phyloP scores from a whole-genome alignment of 2,797 vertebrate species.

The Melanotaenia boesemani region DNA sequence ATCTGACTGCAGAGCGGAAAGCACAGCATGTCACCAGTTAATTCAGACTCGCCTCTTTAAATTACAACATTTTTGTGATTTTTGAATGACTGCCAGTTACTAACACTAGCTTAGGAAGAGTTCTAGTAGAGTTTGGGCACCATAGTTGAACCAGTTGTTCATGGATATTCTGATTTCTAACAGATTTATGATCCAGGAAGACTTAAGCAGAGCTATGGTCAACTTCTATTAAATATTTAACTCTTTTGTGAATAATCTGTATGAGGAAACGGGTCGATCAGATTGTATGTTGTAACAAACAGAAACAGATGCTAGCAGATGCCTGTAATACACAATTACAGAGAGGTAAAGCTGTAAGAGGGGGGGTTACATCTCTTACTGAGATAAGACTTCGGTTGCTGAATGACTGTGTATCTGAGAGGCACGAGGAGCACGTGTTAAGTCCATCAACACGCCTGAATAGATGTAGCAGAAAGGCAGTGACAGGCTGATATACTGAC shows the following conservation, averaged over 20 bases:
- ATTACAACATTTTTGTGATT: too few relatives aligned
- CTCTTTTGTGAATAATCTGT: neutral
- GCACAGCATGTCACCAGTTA: too few relatives aligned
- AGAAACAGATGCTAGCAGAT: slow-evolving; percentile 17
- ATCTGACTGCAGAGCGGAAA: neutral
- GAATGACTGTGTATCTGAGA: slow-evolving; percentile 58
- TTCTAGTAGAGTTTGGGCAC: neutral
- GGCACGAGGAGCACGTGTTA: slow-evolving; percentile 32
- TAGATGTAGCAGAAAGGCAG: slow-evolving; percentile 39
- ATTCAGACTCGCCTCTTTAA: too few relatives aligned
- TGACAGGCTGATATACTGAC: slow-evolving; percentile 37
- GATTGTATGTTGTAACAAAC: slow-evolving; percentile 21
- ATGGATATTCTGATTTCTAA: neutral
- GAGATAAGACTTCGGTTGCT: slow-evolving; percentile 46
- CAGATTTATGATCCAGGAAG: slow-evolving; percentile 6
- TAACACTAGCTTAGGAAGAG: too few relatives aligned
- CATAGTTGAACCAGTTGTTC: slow-evolving; percentile 6
- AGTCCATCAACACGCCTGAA: slow-evolving; percentile 36
- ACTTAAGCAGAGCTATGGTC: slow-evolving; percentile 3
- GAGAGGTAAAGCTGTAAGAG: slow-evolving; percentile 21
- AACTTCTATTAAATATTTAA: slow-evolving; percentile 7
- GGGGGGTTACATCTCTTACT: slow-evolving; percentile 23
- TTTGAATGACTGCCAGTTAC: neutral
- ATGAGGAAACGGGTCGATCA: slow-evolving; percentile 16
- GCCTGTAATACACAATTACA: slow-evolving; percentile 31